Percentiles rank a stretch among this genome's conserved stretches.
phyloP scores from a whole-genome alignment of 2,113 vertebrate species.

The Salvelinus alpinus region DNA sequence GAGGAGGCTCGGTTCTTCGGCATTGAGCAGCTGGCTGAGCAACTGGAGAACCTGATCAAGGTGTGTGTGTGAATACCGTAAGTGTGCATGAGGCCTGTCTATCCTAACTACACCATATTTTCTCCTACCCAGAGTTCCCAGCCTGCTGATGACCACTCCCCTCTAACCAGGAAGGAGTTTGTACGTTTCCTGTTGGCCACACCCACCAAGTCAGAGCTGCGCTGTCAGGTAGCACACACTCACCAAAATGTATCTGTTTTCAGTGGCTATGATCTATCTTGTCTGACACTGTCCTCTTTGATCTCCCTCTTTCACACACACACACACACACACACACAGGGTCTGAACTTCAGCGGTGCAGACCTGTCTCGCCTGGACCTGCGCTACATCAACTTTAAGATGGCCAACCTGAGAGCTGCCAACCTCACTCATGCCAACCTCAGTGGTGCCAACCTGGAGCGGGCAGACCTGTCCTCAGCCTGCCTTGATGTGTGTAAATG shows the following conservation, averaged over 20 bases:
- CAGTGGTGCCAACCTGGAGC: conserved; percentile 86
- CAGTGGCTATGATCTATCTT: too few species aligned
- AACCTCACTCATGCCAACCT: conserved; percentile 86
- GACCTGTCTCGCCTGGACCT: conserved; percentile 89
- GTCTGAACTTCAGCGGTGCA: conserved; percentile 89
- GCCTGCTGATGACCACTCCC: conserved; percentile 91
- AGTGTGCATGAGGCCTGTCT: neutral
- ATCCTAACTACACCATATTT: conserved; percentile 72
- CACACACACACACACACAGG: conserved; percentile 57
- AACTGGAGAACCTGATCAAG: conserved; percentile 90
- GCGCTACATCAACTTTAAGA: conserved; percentile 91
- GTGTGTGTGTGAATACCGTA: conserved; percentile 63
- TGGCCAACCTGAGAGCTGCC: conserved; percentile 87
- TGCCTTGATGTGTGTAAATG: conserved; percentile 77
- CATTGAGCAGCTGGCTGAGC: conserved; percentile 88
- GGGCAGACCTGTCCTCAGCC: conserved; percentile 90
- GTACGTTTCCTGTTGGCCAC: conserved; percentile 90
- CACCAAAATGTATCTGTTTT: conserved; percentile 80
- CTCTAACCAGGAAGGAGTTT: conserved; percentile 92
- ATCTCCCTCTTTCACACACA: too few species aligned
- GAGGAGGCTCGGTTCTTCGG: conserved; percentile 96
- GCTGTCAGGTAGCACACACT: conserved; percentile 86
- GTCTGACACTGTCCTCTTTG: too few species aligned
- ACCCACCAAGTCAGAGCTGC: conserved; percentile 91
- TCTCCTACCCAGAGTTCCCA: conserved; percentile 79